Evolutionary conservation across 2,113 vertebrate genomes (phyloP), one percentile per base, ranked within the genome.

Genomic region (Stomatorhinus ivindoensis): DNA sequence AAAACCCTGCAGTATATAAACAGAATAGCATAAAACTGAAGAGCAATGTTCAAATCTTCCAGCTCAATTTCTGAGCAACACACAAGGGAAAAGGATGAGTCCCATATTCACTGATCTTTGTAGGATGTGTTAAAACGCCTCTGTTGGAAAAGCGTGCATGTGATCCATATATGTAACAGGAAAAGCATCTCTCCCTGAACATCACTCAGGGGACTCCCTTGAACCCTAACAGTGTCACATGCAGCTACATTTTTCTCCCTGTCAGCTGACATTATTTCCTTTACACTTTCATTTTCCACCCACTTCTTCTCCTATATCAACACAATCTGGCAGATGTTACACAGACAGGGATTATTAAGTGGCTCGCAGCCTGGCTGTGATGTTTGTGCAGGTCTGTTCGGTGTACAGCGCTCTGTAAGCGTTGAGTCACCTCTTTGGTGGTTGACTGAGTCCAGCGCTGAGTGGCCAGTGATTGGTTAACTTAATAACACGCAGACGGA

Each of bases 51-150:
- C 11, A 27, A 8, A 46, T 35, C 4, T 31, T 76, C 42, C 69
- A 39, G 69, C 4, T 53, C 85, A 86, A n/a, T 27, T 17, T 53
- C 48, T 17, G 27, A 86, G 24, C 3, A 19, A 51, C 84, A 51
- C 85, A 13, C n/a, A 51, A 19, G 48, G 11, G 48, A 51, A 35
- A 86, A 0, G 15, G 82, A 46, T 44, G 21, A n/a, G 39, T 44
- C 44, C 97, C 97, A 98, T 99, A 99, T 99, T 99, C 99, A 99
- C 98, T 99, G 98, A 99, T 84, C 42, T 84, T 13, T 21, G 85
- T 31, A 35, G 50, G 48, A 87, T 55, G 85, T 87, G 85, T 53
- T 51, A 21, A 73, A 47, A 88, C 15, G 27, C 44, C 82, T 90
- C 89, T 92, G 87, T 87, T 87, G 86, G 88, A 88, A 91, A 89